These are phyloP conservation scores for Popillia japonica DNA, from an alignment of 1,140 invertebrate species.

Conservation along the genomic window DNA sequence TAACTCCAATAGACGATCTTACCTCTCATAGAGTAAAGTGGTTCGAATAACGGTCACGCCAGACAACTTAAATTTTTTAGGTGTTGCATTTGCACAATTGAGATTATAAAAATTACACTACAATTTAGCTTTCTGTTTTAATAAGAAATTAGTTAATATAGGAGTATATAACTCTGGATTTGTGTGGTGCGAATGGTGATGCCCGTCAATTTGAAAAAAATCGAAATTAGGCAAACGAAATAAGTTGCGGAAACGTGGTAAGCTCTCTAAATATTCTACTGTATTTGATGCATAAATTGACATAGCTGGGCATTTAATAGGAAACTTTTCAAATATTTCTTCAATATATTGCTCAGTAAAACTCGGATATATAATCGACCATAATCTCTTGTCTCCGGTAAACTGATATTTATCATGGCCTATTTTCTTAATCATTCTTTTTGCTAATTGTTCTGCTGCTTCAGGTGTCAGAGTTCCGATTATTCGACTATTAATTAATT, in stretches of 20 bases:
- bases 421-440: constrained; percentile 59
- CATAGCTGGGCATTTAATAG: constrained; percentile 55
- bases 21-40: no score
- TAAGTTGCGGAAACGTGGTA: constrained; percentile 40
- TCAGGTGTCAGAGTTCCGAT: constrained; percentile 57
- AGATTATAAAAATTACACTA: background rate
- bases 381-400: constrained; percentile 50
- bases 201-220: constrained; percentile 61
- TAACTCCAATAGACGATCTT: no score
- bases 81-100: no score
- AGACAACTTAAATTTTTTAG: no score
- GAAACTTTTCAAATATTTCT: constrained; percentile 50
- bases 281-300: constrained; percentile 52
- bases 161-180: constrained; percentile 65
- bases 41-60: no score
- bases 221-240: constrained; percentile 44
- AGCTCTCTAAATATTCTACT: background rate
- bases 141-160: constrained; percentile 59
- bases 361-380: constrained; percentile 46
- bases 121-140: background rate
- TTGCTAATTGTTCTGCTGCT: constrained; percentile 63
- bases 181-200: constrained; percentile 73
- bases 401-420: constrained; percentile 57
- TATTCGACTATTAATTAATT: constrained; percentile 57
- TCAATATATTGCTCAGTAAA: constrained; percentile 50